Evolutionary conservation across 2,888 invertebrate genomes (phyloP).

Genomic region (Drymonia ruficornis): DNA sequence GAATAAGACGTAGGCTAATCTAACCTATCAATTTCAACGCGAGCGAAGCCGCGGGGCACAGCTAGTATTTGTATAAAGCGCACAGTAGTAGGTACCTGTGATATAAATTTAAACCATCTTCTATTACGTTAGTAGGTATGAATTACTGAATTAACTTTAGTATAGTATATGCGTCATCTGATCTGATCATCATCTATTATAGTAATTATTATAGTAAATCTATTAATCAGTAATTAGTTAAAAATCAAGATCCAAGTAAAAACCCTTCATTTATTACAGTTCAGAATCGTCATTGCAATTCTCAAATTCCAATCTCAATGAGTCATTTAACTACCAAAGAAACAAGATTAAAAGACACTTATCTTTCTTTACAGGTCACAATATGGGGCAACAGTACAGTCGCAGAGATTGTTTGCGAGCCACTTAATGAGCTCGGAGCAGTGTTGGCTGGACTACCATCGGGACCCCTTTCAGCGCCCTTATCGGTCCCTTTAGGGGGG

Average conservation of each 20-base stretch:
- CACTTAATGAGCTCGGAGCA: conserved; percentile 73
- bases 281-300: not conserved
- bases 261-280: not conserved
- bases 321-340: not conserved
- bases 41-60: no score
- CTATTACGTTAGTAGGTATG: no score
- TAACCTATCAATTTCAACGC: no score
- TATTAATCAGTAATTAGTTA: not conserved
- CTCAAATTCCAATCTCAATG: not conserved
- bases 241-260: not conserved
- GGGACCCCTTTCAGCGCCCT: conserved; percentile 67
- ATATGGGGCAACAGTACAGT: conserved; percentile 74
- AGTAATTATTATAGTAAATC: no score
- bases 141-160: no score
- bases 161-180: no score
- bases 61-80: no score
- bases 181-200: no score
- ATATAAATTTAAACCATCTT: no score
- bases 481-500: conserved; percentile 59
- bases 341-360: not conserved
- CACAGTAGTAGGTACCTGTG: no score
- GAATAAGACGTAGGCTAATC: no score
- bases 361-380: conserved; percentile 60
- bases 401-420: conserved; percentile 75
- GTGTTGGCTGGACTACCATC: conserved; percentile 69